Percentiles rank a stretch among this genome's conserved stretches.
Evolutionary conservation across 1,140 invertebrate genomes (phyloP).

Genomic region (Yoshiicerus persimilis): DNA sequence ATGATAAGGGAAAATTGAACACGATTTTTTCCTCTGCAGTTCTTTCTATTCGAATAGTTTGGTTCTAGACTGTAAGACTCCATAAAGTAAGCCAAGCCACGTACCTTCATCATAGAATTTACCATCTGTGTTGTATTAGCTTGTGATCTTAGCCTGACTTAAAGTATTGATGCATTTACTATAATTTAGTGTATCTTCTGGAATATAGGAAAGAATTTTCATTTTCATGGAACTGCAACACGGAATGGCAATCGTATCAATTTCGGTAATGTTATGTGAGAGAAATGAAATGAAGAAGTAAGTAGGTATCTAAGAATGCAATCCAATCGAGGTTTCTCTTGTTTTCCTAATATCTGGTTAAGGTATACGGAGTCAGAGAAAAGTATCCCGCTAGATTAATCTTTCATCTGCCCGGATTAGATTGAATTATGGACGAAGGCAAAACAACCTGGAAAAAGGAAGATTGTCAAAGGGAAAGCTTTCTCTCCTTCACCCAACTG

Average conservation of each 20-base stretch:
- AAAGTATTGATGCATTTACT: background rate
- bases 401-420: constrained; percentile 42
- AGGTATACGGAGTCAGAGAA: background rate
- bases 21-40: background rate
- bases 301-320: background rate
- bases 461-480: background rate
- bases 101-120: background rate
- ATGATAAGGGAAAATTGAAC: background rate
- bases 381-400: constrained; percentile 36
- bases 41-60: background rate
- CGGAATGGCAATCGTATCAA: background rate
- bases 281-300: background rate
- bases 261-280: background rate
- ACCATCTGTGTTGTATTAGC: background rate
- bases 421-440: constrained; percentile 38
- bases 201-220: background rate
- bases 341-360: background rate
- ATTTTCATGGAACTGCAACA: background rate
- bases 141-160: background rate
- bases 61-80: background rate
- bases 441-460: background rate
- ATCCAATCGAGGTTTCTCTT: background rate
- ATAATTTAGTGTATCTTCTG: background rate
- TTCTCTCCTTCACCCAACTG: background rate
- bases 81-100: background rate